phyloP scores from a whole-genome alignment of 2,888 invertebrate species.

The Hyposoter didymator region DNA sequence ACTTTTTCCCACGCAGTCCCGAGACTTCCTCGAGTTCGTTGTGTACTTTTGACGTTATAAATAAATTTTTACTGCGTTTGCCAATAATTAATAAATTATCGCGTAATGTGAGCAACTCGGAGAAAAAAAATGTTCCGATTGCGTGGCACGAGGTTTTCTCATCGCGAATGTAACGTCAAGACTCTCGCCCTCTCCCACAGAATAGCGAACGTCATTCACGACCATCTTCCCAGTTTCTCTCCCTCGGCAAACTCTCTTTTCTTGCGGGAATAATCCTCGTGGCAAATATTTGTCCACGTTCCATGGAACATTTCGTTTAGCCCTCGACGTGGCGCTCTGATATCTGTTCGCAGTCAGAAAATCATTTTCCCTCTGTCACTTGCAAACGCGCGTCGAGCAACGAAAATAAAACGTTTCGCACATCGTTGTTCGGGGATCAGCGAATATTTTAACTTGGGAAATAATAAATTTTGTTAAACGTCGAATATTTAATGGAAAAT shows the following conservation, averaged over 20 bases:
- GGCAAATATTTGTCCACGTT: conserved; percentile 66
- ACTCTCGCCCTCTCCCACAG: conserved; percentile 1
- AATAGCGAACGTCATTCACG: neutral
- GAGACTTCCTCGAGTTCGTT: conserved; percentile 33
- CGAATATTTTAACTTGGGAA: neutral
- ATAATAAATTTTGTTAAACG: no score
- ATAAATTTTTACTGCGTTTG: conserved; percentile 13
- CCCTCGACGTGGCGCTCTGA: conserved; percentile 31
- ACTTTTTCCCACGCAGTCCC: conserved; percentile 44
- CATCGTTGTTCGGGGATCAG: neutral
- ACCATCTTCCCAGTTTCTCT: neutral
- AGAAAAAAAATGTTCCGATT: neutral
- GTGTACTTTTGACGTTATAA: conserved; percentile 1
- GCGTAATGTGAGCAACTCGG: conserved; percentile 5
- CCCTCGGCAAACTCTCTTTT: conserved; percentile 1
- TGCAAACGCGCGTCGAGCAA: conserved; percentile 18
- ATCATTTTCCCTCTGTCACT: conserved; percentile 50
- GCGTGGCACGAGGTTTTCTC: conserved; percentile 17
- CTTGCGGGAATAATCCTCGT: conserved; percentile 59
- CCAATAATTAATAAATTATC: conserved; percentile 14
- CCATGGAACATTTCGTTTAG: conserved; percentile 41
- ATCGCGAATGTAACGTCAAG: conserved; percentile 51
- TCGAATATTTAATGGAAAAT: neutral
- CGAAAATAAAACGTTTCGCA: conserved; percentile 35
- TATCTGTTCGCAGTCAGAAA: conserved; percentile 34